Conservation (phyloP, 92 coral and sea anemone species). For the Montipora capitata region DNA sequence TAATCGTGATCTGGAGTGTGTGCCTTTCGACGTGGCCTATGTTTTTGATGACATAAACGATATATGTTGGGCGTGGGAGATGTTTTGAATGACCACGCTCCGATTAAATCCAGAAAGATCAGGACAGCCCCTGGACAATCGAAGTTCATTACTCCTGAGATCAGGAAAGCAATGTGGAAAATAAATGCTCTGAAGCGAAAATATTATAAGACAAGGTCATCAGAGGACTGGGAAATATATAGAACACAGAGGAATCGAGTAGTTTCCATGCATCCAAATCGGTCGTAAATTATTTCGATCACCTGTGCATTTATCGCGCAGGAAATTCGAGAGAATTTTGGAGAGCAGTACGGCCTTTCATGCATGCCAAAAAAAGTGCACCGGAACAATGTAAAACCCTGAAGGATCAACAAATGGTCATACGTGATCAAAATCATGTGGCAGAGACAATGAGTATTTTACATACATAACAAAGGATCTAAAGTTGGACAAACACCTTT, state of each 20-base stretch:
- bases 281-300: constrained; percentile 23
- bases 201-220: constrained; percentile 48
- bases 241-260: constrained; percentile 24
- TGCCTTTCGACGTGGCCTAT: too few species aligned
- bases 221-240: constrained; percentile 36
- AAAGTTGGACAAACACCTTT: constrained; percentile 21
- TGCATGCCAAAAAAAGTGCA: constrained; percentile 17
- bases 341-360: constrained; percentile 39
- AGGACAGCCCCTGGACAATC: constrained; percentile 16
- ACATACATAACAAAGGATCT: constrained; percentile 41
- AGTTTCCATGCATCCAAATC: constrained; percentile 17
- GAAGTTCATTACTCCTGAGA: constrained; percentile 41
- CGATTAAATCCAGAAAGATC: constrained; percentile 13
- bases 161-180: constrained; percentile 15
- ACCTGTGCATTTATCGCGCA: constrained; percentile 28
- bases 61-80: background rate
- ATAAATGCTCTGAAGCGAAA: constrained; percentile 48
- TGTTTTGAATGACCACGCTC: constrained; percentile 33
- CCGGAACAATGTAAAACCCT: background rate
- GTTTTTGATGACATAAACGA: too few species aligned
- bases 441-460: constrained; percentile 31
- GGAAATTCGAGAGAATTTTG: constrained; percentile 33
- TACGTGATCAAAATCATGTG: constrained; percentile 22
- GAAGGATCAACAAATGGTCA: background rate
- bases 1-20: too few species aligned